Base-by-base conservation (phyloP, 2,888 invertebrate genomes). In the Lacanobia oleracea region DNA sequence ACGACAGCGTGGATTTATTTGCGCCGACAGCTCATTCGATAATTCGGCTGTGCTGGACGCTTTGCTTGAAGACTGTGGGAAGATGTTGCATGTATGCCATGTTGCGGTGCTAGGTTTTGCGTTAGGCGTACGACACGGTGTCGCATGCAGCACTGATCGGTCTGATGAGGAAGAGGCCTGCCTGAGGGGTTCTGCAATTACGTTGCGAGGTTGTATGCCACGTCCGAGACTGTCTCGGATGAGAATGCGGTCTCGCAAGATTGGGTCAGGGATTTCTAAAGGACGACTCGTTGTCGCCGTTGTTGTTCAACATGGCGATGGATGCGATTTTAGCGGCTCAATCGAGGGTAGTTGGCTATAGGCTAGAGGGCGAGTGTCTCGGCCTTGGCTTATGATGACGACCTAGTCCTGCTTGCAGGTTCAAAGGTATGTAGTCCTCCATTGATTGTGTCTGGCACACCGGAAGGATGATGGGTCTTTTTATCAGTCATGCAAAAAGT, bases 41-140 rank as follows among this genome's bases (percentile, higher is more conserved):
- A 93, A 93, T 65, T 76, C 87, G 37, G 73, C 89, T 2, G 90
- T 81, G 70, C 83, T 77, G 79, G 88, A 82, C 75, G 89, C 77
- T 1, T 79, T 68, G 50, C 75, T 88, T 8, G 81, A 91, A 21
- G 72, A 88, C 16, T 61, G 61, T 2, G 10, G 65, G 61, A 65
- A 43, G 61, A 65, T 59, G 43, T n/a, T 43, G 43, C 62, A 84
- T 21, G 87, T 89, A 51, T 86, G 93, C 75, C 93, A 92, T 75
- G 83, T 91, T 64, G 91, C 88, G 66, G 88, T 91, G 53, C 82
- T 95, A 37, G 94, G 95, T 80, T 90, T 94, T 43, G 87, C 91
- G n/a, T 18, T 94, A 94, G 82, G 94, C 93, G 6, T 94, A 93
- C 78, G 93, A 93, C 76, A 90, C 86, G 0, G 86, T 91, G 67